These are phyloP conservation scores for Phrynosoma blainvillii DNA, from an alignment of 2,113 vertebrate genomes.

Conservation along the genomic window DNA sequence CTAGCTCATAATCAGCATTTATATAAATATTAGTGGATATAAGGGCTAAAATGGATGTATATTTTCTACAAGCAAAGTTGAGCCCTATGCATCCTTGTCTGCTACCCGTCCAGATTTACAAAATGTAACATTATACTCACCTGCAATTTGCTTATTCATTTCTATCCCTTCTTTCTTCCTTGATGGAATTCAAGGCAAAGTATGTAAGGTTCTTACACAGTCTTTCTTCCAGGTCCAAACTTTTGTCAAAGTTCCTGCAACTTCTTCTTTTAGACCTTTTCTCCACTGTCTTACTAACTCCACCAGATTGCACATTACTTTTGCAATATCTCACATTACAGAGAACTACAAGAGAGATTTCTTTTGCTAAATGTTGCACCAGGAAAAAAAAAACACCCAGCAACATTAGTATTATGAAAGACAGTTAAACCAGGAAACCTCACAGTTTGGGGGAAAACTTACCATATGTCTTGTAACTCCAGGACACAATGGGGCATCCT, in stretches of 20 bases:
- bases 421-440: constrained; percentile 60
- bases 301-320: background rate
- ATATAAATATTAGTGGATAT: too few species aligned
- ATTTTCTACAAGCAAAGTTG: too few species aligned
- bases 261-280: background rate
- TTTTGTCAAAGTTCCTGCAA: background rate
- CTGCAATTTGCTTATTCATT: background rate
- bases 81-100: too few species aligned
- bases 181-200: background rate
- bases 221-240: background rate
- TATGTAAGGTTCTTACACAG: background rate
- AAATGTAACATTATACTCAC: too few species aligned
- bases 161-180: background rate
- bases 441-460: constrained; percentile 50
- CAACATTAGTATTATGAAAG: constrained; percentile 31
- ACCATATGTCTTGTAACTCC: constrained; percentile 74
- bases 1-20: too few species aligned
- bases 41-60: too few species aligned
- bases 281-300: background rate
- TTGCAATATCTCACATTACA: background rate
- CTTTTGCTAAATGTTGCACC: constrained; percentile 16
- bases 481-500: constrained; percentile 70
- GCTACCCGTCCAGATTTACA: too few species aligned
- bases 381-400: background rate
- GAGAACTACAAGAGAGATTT: background rate